phyloP scores from a whole-genome alignment of 2,113 vertebrate species.

The Podarcis raffonei region DNA sequence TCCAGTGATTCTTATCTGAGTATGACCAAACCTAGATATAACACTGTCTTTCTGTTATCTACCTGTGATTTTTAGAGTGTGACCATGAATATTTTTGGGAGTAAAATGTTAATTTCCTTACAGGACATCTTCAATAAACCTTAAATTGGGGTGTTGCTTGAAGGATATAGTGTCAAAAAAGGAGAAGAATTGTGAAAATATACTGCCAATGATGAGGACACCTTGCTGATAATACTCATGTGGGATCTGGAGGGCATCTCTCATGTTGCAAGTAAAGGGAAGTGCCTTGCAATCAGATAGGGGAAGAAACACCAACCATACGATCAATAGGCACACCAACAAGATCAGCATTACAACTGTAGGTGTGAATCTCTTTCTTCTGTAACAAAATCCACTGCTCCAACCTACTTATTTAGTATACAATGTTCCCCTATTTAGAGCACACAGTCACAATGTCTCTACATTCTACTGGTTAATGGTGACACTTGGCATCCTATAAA shows the following conservation, averaged over 20 bases:
- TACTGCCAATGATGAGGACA: background rate
- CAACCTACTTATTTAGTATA: background rate
- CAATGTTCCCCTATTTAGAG: background rate
- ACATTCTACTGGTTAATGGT: background rate
- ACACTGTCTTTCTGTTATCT: too few species aligned
- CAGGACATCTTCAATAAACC: background rate
- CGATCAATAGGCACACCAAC: background rate
- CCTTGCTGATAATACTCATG: background rate
- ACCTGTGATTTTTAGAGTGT: too few species aligned
- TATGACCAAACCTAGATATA: too few species aligned
- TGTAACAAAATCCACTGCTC: background rate
- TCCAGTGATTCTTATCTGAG: too few species aligned
- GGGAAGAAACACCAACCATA: background rate
- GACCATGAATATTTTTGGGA: too few species aligned
- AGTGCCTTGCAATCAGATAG: background rate
- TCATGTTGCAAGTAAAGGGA: background rate
- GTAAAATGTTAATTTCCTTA: background rate
- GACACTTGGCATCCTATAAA: background rate
- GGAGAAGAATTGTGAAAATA: background rate
- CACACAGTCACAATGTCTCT: background rate
- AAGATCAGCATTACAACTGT: background rate
- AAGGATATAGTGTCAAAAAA: background rate
- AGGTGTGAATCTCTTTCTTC: background rate
- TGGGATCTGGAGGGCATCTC: background rate
- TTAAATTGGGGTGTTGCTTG: background rate